Percentiles rank a stretch among this genome's conserved stretches.
Evolutionary conservation across 2,888 invertebrate species (phyloP).

Genomic region (Cerastis leucographa): DNA sequence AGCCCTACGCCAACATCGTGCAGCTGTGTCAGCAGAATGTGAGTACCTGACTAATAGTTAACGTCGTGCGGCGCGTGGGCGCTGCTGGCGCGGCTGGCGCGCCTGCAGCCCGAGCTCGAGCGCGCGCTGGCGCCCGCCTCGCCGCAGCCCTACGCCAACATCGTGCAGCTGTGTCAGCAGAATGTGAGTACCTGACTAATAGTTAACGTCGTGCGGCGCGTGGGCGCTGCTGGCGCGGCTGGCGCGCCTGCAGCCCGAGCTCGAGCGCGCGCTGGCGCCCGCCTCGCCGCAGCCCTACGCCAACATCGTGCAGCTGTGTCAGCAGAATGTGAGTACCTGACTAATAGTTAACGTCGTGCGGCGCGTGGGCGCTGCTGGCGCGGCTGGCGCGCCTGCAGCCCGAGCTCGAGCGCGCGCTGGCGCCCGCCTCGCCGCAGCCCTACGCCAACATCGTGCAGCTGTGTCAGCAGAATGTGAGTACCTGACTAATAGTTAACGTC

Average conservation of each 20-base stretch:
- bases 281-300: constrained; percentile 72
- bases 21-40: constrained; percentile 78
- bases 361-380: constrained; percentile 83
- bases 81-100: constrained; percentile 81
- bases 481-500: constrained; percentile 65
- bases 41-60: constrained; percentile 47
- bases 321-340: constrained; percentile 73
- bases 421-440: constrained; percentile 73
- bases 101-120: constrained; percentile 81
- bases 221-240: constrained; percentile 84
- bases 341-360: constrained; percentile 75
- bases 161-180: constrained; percentile 75
- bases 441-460: constrained; percentile 71
- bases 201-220: constrained; percentile 78
- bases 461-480: constrained; percentile 78
- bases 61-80: constrained; percentile 82
- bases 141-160: constrained; percentile 70
- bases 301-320: constrained; percentile 74
- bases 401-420: constrained; percentile 77
- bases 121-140: constrained; percentile 76
- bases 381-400: constrained; percentile 82
- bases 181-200: constrained; percentile 71
- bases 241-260: constrained; percentile 80
- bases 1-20: constrained; percentile 72
- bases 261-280: constrained; percentile 77